A percentile compares a stretch with the other conserved stretches of the same genome.
Evolutionary conservation across 1,140 invertebrate species (phyloP).

Genomic region (Nasonia vitripennis): DNA sequence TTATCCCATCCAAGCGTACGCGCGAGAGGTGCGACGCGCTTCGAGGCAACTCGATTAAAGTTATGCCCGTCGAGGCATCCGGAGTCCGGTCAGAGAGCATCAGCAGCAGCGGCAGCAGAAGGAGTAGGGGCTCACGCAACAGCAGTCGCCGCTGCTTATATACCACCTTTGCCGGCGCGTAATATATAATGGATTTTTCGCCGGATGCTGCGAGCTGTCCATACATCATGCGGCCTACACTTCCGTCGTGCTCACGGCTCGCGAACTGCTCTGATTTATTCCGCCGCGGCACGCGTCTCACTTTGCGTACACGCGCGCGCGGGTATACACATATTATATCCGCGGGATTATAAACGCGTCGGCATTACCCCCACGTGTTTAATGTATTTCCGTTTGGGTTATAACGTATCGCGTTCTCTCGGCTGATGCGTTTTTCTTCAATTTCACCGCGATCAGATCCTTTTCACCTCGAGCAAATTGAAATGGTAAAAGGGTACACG

Average conservation of each 20-base stretch:
- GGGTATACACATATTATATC: not conserved
- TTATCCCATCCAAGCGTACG: constrained; percentile 6
- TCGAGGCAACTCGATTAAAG: constrained; percentile 66
- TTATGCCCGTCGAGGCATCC: constrained; percentile 57
- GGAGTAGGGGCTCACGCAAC: constrained; percentile 2
- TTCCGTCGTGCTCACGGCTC: constrained; percentile 64
- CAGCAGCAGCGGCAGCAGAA: not conserved
- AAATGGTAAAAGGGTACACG: too few species aligned
- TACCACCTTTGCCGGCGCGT: constrained; percentile 57
- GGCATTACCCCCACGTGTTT: constrained; percentile 1
- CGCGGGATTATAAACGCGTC: not conserved
- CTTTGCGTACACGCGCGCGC: constrained; percentile 55
- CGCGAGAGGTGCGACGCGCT: constrained; percentile 39
- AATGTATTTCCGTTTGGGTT: not conserved
- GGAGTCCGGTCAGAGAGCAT: constrained; percentile 6
- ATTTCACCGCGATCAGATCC: too few species aligned
- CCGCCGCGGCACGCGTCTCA: constrained; percentile 55
- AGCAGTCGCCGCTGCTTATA: constrained; percentile 57
- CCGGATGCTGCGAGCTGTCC: constrained; percentile 67
- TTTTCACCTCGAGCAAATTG: too few species aligned
- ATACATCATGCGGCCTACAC: constrained; percentile 69
- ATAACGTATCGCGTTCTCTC: not conserved
- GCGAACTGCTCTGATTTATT: constrained; percentile 68
- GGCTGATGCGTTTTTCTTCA: too few species aligned
- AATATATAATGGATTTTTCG: constrained; percentile 73